Conservation (phyloP, 2,888 invertebrate genomes). For the Drosophila monieri region DNA sequence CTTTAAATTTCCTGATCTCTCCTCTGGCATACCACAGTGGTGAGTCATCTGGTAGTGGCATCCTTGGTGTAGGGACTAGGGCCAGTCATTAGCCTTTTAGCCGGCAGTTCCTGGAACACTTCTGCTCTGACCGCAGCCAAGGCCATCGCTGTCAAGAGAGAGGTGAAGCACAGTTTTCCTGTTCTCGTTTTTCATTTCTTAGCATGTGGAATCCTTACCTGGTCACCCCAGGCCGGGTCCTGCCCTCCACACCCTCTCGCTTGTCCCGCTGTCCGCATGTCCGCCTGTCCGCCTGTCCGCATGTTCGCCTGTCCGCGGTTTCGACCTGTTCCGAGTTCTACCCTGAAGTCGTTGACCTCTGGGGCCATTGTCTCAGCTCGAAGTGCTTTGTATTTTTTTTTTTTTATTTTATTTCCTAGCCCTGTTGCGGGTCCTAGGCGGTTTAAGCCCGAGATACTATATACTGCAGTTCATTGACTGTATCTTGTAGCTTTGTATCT, state of each 20-base stretch:
- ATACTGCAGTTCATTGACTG: slow-evolving; percentile 25
- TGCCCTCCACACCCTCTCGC: neutral
- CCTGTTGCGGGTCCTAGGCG: slow-evolving; percentile 7
- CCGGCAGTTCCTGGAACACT: slow-evolving; percentile 66
- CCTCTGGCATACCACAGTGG: slow-evolving; percentile 11
- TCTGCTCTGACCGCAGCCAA: slow-evolving; percentile 61
- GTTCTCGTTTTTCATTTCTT: slow-evolving; percentile 68
- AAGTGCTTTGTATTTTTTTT: slow-evolving; percentile 43
- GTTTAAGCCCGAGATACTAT: slow-evolving; percentile 3
- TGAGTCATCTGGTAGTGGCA: slow-evolving; percentile 6
- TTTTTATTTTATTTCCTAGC: slow-evolving; percentile 33
- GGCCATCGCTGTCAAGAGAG: slow-evolving; percentile 48
- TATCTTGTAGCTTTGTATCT: slow-evolving; percentile 3
- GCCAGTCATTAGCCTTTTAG: slow-evolving; percentile 73
- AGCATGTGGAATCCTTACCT: slow-evolving; percentile 47
- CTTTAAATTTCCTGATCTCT: slow-evolving; percentile 31
- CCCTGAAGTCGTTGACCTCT: slow-evolving; percentile 62
- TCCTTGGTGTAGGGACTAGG: slow-evolving; percentile 45
- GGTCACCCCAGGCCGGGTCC: neutral
- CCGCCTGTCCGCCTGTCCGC: neutral
- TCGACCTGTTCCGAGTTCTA: slow-evolving; percentile 23
- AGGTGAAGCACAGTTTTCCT: slow-evolving; percentile 57
- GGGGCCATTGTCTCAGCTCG: slow-evolving; percentile 30
- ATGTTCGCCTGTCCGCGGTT: neutral
- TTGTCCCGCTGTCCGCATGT: neutral